Conservation (phyloP, 2,888 invertebrate genomes). For the Dioctria linearis region DNA sequence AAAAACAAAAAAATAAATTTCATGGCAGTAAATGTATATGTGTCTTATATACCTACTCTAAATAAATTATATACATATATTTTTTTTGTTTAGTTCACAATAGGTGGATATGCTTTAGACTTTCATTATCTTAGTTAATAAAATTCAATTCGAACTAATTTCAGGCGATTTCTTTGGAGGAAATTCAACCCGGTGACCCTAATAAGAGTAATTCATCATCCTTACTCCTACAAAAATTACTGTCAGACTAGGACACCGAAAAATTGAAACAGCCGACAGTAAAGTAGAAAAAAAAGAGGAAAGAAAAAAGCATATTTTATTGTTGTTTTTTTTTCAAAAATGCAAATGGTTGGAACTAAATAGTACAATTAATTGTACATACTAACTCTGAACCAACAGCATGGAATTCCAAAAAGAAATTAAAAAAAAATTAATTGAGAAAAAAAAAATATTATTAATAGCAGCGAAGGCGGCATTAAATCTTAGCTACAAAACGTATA, state of each 20-base stretch:
- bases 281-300: conserved; percentile 6
- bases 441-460: not conserved
- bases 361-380: conserved; percentile 13
- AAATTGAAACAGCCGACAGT: conserved; percentile 17
- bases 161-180: conserved; percentile 81
- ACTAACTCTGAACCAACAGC: conserved; percentile 20
- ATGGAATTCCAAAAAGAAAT: conserved; percentile 12
- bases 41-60: too few species aligned
- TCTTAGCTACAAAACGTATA: conserved; percentile 53
- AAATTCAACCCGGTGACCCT: conserved; percentile 82
- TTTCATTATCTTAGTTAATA: not conserved
- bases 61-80: too few species aligned
- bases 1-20: too few species aligned
- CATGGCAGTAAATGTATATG: too few species aligned
- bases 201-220: conserved; percentile 72
- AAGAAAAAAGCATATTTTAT: not conserved
- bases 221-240: conserved; percentile 40
- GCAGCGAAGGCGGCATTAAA: conserved; percentile 42
- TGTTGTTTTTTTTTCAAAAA: too few species aligned
- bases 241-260: conserved; percentile 48
- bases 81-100: not conserved
- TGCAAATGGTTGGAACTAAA: too few species aligned
- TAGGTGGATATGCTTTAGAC: not conserved
- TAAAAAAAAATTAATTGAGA: not conserved
- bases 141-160: conserved; percentile 62